Evolutionary conservation across 2,888 invertebrate species (phyloP).

Genomic region (Chaitophorus viminalis): DNA sequence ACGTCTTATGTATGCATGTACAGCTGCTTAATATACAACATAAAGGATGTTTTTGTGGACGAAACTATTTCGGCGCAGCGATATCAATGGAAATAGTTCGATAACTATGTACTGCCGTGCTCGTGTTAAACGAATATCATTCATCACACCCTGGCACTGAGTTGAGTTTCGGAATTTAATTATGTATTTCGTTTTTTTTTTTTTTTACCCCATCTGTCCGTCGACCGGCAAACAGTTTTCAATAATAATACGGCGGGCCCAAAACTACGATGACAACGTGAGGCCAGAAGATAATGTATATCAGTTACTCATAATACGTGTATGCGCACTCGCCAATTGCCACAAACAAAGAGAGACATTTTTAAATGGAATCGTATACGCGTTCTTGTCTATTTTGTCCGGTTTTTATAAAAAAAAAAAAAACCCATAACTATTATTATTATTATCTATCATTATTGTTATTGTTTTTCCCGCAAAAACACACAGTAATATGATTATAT

Average conservation of each 20-base stretch:
- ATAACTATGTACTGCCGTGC: constrained; percentile 4
- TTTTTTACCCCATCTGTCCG: neutral
- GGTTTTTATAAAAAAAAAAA: neutral
- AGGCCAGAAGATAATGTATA: no score
- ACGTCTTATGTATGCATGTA: no score
- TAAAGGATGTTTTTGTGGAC: neutral
- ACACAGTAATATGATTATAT: no score
- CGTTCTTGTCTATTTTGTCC: neutral
- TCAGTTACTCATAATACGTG: no score
- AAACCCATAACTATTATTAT: neutral
- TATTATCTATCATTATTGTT: neutral
- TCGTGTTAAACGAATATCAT: neutral
- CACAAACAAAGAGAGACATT: neutral
- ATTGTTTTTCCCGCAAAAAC: neutral
- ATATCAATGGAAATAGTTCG: constrained; percentile 38
- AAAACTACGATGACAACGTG: no score
- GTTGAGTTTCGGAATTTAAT: neutral
- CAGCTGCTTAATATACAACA: neutral
- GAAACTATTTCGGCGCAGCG: neutral
- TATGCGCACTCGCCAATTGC: no score
- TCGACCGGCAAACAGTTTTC: neutral
- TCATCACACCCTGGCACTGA: neutral
- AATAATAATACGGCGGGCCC: no score
- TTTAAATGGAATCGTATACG: neutral
- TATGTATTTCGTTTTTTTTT: neutral